phyloP scores from a whole-genome alignment of 2,797 vertebrate genomes.

The Macropodus opercularis region DNA sequence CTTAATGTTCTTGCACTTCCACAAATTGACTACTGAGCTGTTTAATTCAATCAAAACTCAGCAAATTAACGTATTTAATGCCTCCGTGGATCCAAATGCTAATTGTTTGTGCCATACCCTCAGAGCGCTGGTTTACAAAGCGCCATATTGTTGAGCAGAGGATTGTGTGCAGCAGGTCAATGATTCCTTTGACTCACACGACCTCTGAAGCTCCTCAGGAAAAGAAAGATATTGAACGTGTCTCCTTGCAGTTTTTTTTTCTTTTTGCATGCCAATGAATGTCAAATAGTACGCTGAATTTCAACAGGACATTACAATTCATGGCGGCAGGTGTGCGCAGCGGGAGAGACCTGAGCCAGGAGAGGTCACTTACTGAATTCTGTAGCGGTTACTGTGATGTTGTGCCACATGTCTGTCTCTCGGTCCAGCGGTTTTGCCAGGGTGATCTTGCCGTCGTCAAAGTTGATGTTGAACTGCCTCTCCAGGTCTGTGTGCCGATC shows the following conservation, averaged over 20 bases:
- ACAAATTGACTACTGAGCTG: conserved; percentile 78
- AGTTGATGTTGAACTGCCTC: conserved; percentile 97
- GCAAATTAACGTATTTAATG: conserved; percentile 75
- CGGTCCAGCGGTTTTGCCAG: conserved; percentile 94
- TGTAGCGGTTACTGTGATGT: conserved; percentile 96
- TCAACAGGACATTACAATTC: conserved; percentile 22
- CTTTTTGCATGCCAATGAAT: conserved; percentile 20
- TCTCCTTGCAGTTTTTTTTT: conserved; percentile 3
- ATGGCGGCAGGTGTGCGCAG: background rate
- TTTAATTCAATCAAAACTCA: conserved; percentile 80
- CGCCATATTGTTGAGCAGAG: conserved; percentile 19
- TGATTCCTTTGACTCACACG: conserved; percentile 43
- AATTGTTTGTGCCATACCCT: conserved; percentile 70
- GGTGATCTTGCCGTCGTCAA: conserved; percentile 95
- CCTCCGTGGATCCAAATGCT: conserved; percentile 64
- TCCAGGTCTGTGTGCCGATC: conserved; percentile 98
- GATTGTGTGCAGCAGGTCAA: conserved; percentile 49
- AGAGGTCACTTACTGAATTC: conserved; percentile 91
- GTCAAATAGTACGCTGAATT: conserved; percentile 21
- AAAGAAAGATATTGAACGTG: background rate
- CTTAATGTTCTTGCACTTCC: conserved; percentile 78
- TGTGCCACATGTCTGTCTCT: conserved; percentile 95
- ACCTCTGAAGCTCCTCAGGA: conserved; percentile 8
- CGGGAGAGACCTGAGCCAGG: background rate
- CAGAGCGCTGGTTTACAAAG: conserved; percentile 40